Evolutionary conservation across 2,113 vertebrate genomes (phyloP).

Genomic region (Siniperca chuatsi): DNA sequence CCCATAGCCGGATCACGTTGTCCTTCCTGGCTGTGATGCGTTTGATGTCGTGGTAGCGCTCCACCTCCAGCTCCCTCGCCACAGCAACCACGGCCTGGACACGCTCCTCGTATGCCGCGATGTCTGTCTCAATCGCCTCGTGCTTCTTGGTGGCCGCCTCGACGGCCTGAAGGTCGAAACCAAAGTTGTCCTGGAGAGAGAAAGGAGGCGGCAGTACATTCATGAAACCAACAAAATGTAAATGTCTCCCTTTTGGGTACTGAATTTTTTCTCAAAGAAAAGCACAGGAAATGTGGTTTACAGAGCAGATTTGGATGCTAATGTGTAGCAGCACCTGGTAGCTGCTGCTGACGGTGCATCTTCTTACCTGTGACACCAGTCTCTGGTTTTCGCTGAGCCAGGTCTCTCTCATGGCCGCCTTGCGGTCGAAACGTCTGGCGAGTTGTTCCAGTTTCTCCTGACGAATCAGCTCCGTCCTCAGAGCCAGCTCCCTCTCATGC

Average conservation of each 20-base stretch:
- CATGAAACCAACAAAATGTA: not conserved
- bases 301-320: not conserved
- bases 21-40: constrained; percentile 92
- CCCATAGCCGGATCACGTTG: constrained; percentile 96
- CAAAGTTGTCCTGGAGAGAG: constrained; percentile 73
- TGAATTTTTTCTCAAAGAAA: too few relatives aligned
- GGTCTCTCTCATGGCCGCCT: constrained; percentile 98
- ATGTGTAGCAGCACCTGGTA: not conserved
- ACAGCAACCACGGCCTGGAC: constrained; percentile 94
- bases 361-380: constrained; percentile 93
- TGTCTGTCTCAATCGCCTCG: constrained; percentile 97
- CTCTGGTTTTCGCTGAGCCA: constrained; percentile 98
- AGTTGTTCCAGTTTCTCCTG: constrained; percentile 99
- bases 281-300: not conserved
- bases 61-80: constrained; percentile 91
- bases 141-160: constrained; percentile 94
- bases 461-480: constrained; percentile 96
- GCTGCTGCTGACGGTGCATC: not conserved
- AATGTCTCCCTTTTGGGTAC: not conserved
- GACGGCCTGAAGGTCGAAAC: constrained; percentile 69
- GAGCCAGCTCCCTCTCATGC: constrained; percentile 96
- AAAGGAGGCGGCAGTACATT: not conserved
- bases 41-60: constrained; percentile 96
- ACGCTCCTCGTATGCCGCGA: constrained; percentile 93
- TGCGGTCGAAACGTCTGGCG: constrained; percentile 95